Percentiles rank a stretch among this genome's conserved stretches.
Conservation (phyloP, 2,888 invertebrate species). For the Sacculina carcini region DNA sequence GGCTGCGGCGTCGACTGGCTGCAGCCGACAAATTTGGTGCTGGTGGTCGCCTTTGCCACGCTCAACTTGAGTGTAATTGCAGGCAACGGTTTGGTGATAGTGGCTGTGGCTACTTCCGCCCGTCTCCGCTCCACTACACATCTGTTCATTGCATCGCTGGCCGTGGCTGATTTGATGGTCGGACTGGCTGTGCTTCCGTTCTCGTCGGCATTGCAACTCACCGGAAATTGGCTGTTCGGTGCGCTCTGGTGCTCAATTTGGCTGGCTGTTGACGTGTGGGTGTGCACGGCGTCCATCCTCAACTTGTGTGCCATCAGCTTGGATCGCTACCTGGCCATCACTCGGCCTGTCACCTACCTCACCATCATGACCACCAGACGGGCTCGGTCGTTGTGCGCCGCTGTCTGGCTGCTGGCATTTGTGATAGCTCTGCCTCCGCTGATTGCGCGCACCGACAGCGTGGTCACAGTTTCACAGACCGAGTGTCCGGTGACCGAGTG, state of each 20-base stretch:
- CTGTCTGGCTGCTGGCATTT: conserved; percentile 86
- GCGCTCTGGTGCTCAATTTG: conserved; percentile 86
- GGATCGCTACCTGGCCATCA: conserved; percentile 76
- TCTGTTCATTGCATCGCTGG: conserved; percentile 84
- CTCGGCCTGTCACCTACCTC: conserved; percentile 82
- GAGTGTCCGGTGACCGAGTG: conserved; percentile 48
- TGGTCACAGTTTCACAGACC: conserved; percentile 12
- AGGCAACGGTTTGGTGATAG: conserved; percentile 76
- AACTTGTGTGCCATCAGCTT: conserved; percentile 86
- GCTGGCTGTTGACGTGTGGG: conserved; percentile 93
- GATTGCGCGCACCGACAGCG: conserved; percentile 60
- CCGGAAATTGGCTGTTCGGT: conserved; percentile 86
- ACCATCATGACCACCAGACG: conserved; percentile 51
- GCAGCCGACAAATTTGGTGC: conserved; percentile 28
- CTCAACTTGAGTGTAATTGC: conserved; percentile 69
- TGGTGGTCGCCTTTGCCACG: conserved; percentile 45
- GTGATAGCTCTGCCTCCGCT: conserved; percentile 89
- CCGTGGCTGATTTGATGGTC: conserved; percentile 84
- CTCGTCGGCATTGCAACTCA: conserved; percentile 74
- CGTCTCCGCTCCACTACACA: conserved; percentile 87
- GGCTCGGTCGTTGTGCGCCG: conserved; percentile 59
- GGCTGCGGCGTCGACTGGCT: background rate
- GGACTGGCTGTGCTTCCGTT: conserved; percentile 85
- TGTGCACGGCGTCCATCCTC: conserved; percentile 91
- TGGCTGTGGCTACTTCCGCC: conserved; percentile 66